Conservation (phyloP, 2,888 invertebrate genomes). For the Steinernema scapterisci region DNA sequence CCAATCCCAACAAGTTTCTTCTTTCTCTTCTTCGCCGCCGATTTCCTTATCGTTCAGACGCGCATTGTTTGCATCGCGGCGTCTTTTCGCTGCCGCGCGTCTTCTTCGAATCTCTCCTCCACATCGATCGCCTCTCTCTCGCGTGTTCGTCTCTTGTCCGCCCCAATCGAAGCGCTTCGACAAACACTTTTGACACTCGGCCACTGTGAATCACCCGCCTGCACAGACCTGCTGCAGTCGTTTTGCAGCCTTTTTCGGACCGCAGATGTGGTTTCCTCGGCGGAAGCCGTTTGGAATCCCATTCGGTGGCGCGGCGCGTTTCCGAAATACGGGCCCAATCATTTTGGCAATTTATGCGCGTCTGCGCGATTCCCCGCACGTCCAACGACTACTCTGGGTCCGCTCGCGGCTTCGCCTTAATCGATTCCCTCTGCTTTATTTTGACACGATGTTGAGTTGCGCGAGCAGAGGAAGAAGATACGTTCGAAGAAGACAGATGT, state of each 20-base stretch:
- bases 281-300: neutral
- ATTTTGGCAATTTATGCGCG: slow-evolving; percentile 24
- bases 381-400: no score
- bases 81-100: neutral
- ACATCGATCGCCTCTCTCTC: neutral
- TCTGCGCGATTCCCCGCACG: neutral
- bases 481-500: slow-evolving; percentile 1
- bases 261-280: neutral
- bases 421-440: slow-evolving; percentile 25
- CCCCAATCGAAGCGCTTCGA: slow-evolving; percentile 11
- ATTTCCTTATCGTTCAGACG: neutral
- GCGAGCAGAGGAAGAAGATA: neutral
- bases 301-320: neutral
- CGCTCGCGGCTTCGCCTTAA: slow-evolving; percentile 11
- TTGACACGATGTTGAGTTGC: slow-evolving; percentile 23
- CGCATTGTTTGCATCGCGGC: neutral
- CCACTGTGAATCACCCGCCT: neutral
- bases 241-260: neutral
- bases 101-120: neutral
- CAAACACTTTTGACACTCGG: slow-evolving; percentile 21
- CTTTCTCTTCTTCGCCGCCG: neutral
- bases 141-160: neutral
- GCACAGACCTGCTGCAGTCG: neutral
- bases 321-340: slow-evolving; percentile 17
- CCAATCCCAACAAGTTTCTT: neutral